These are phyloP conservation scores for Cosmorhoe ocellata DNA, from an alignment of 2,888 invertebrate genomes.

Conservation along the genomic window DNA sequence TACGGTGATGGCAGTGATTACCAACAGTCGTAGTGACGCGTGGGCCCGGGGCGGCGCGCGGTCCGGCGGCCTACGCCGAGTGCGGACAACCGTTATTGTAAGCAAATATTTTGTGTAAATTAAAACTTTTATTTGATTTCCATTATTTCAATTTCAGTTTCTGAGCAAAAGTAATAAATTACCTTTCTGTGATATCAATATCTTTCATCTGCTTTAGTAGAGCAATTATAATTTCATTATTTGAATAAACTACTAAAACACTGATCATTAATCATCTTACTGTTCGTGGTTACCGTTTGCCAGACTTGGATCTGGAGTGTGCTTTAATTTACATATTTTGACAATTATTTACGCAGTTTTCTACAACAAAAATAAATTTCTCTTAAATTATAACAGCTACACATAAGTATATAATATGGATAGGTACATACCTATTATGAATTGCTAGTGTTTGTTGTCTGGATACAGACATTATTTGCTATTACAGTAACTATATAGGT, in stretches of 20 bases:
- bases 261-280: conserved; percentile 66
- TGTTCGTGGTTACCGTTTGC: conserved; percentile 55
- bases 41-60: conserved; percentile 35
- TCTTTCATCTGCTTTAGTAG: conserved; percentile 21
- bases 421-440: no score
- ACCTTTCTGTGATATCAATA: conserved; percentile 16
- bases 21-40: conserved; percentile 33
- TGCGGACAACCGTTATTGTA: conserved; percentile 7
- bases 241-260: conserved; percentile 64
- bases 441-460: no score
- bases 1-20: conserved; percentile 52
- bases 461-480: no score
- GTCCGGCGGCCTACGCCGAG: conserved; percentile 27
- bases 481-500: no score
- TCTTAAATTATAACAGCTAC: no score
- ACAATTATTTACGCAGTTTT: conserved; percentile 39
- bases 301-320: conserved; percentile 32
- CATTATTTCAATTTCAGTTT: no score
- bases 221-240: conserved; percentile 45
- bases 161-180: conserved; percentile 5
- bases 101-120: background rate
- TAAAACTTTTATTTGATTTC: no score
- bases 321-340: conserved; percentile 70
- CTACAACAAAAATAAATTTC: background rate
- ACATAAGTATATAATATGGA: no score